Evolutionary conservation across 2,797 vertebrate species (phyloP).

Genomic region (Lemur catta): DNA sequence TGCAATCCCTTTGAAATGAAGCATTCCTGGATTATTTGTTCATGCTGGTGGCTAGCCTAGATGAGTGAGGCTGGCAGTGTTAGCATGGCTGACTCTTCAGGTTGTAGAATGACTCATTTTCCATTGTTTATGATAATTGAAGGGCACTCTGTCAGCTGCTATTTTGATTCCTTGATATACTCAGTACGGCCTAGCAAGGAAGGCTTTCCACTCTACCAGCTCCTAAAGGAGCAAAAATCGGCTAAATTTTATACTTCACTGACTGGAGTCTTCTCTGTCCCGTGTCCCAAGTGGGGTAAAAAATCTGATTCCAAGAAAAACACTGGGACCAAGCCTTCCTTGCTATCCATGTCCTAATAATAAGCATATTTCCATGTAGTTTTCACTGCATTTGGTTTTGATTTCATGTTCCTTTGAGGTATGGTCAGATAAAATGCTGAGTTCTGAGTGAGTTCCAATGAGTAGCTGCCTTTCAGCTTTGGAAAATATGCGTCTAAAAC

Average conservation of each 20-base stretch:
- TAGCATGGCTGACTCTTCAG: constrained; percentile 45
- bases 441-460: constrained; percentile 64
- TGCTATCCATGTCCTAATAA: constrained; percentile 20
- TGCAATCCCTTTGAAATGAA: constrained; percentile 78
- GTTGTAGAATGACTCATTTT: constrained; percentile 56
- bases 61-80: constrained; percentile 47
- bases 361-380: constrained; percentile 48
- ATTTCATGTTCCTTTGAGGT: constrained; percentile 39
- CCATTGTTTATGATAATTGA: not conserved
- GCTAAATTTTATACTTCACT: not conserved
- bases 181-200: constrained; percentile 66
- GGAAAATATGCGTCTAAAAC: constrained; percentile 67
- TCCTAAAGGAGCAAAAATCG: not conserved
- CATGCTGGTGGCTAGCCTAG: not conserved
- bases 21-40: constrained; percentile 86
- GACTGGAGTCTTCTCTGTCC: not conserved
- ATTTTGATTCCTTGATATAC: not conserved
- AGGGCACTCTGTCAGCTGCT: constrained; percentile 54
- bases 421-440: constrained; percentile 60
- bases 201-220: constrained; percentile 46
- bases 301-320: constrained; percentile 64
- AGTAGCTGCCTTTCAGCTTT: constrained; percentile 72
- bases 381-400: constrained; percentile 52
- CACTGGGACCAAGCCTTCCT: constrained; percentile 40
- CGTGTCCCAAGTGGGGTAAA: not conserved